Evolutionary conservation across 2,888 invertebrate genomes (phyloP).

Genomic region (Eupithecia tripunctaria): DNA sequence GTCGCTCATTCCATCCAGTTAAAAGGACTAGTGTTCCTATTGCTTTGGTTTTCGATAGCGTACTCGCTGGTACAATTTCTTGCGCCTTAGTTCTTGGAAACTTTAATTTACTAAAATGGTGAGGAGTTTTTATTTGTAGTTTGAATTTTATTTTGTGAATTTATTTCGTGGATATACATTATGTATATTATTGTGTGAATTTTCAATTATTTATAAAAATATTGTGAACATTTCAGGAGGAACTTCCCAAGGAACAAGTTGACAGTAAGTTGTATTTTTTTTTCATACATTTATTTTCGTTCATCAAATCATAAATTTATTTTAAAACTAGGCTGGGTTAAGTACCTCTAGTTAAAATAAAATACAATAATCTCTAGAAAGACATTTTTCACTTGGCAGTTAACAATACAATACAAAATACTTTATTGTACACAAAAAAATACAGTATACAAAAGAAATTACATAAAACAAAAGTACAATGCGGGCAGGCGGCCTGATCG

Average conservation of each 20-base stretch:
- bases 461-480: no score
- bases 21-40: slow-evolving; percentile 76
- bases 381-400: not conserved
- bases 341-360: no score
- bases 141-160: slow-evolving; percentile 23
- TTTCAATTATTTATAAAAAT: slow-evolving; percentile 42
- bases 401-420: no score
- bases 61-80: slow-evolving; percentile 68
- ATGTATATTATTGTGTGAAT: slow-evolving; percentile 38
- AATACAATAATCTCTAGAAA: not conserved
- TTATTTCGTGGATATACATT: slow-evolving; percentile 29
- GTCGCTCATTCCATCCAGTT: slow-evolving; percentile 78
- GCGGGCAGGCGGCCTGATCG: no score
- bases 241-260: slow-evolving; percentile 91
- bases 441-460: no score
- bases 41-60: slow-evolving; percentile 71
- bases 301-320: not conserved
- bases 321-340: not conserved
- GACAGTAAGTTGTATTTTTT: slow-evolving; percentile 84
- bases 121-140: slow-evolving; percentile 32
- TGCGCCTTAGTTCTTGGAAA: slow-evolving; percentile 42
- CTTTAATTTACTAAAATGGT: slow-evolving; percentile 31
- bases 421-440: no score
- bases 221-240: slow-evolving; percentile 85
- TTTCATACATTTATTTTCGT: not conserved